Evolutionary conservation across 2,888 invertebrate genomes (phyloP), one percentile per base, ranked within the genome.

Genomic region (Phyllotreta cruciferae): DNA sequence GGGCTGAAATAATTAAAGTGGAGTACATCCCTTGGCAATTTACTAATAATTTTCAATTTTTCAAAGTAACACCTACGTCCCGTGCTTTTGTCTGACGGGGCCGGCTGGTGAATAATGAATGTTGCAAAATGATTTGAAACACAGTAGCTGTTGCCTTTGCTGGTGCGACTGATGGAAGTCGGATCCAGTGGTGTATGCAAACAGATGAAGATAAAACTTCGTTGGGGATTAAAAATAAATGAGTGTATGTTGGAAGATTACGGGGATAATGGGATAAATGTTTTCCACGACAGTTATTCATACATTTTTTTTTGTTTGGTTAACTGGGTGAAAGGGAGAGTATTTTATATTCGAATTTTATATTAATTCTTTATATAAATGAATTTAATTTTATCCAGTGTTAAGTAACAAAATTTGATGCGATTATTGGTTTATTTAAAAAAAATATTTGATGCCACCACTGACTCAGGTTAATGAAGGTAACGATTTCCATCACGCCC

Each of bases 401-500:
- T 41, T 9, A n/a, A 4, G 9, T 41, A 41, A 4, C 9, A 41
- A 9, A 9, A 9, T 41, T 41, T 41, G 41, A 41, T 41, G 41
- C n/a, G 4, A 6, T 5, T n/a, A n/a, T 41, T 41, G 41, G 41
- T n/a, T 41, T n/a, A 41, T 3, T n/a, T 41, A n/a, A 41, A 9
- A 38, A 47, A 47, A 14, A 24, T 39, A 49, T 57, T 14, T 9
- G 13, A 36, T 41, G 14, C 44, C 47, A 47, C 47, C 63, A 63
- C 63, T 58, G 57, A n/a, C 39, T 9, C 6, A 45, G 37, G 6
- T 24, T 35, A 14, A 2, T 11, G 11, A 45, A 64, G 52, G 55
- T 47, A 52, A 52, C 44, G 37, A 42, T 14, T 75, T 74, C 72
- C 74, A 75, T 76, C 74, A 73, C 64, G 72, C 72, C 73, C 70